Conservation (phyloP, 2,797 vertebrate genomes). For the Knipowitschia caucasica region DNA sequence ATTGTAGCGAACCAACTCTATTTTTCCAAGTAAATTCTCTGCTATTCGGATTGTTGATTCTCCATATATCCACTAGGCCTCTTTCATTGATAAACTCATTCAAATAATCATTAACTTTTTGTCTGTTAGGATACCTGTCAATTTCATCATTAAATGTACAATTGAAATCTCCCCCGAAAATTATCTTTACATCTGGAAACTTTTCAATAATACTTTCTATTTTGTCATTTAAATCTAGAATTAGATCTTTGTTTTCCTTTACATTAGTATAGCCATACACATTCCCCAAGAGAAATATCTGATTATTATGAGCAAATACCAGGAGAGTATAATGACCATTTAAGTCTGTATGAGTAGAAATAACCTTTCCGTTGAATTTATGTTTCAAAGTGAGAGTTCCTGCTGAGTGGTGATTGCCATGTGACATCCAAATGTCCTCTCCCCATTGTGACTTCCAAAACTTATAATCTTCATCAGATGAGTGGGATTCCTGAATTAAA, state of each 20-base stretch:
- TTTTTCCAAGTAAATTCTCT: not conserved
- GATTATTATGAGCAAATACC: no score
- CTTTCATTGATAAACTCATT: not conserved
- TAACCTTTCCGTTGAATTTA: no score
- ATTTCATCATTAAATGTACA: no score
- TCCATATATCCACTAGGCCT: not conserved
- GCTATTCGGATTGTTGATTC: no score
- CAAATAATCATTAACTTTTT: not conserved
- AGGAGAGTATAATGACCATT: not conserved
- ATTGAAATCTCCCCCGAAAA: no score
- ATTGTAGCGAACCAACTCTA: not conserved
- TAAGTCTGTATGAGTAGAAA: not conserved
- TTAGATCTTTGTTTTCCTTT: not conserved
- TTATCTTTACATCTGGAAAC: no score
- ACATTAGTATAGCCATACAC: not conserved
- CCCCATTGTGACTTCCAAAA: slow-evolving; percentile 1
- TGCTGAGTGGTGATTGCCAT: not conserved
- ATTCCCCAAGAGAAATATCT: not conserved
- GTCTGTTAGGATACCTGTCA: no score
- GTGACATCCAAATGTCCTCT: not conserved
- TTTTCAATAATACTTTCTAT: no score
- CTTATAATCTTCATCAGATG: not conserved
- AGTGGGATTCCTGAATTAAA: not conserved
- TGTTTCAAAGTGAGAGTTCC: no score
- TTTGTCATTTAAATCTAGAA: not conserved